Evolutionary conservation across 2,888 invertebrate species (phyloP).

Genomic region (Philereme transversata): DNA sequence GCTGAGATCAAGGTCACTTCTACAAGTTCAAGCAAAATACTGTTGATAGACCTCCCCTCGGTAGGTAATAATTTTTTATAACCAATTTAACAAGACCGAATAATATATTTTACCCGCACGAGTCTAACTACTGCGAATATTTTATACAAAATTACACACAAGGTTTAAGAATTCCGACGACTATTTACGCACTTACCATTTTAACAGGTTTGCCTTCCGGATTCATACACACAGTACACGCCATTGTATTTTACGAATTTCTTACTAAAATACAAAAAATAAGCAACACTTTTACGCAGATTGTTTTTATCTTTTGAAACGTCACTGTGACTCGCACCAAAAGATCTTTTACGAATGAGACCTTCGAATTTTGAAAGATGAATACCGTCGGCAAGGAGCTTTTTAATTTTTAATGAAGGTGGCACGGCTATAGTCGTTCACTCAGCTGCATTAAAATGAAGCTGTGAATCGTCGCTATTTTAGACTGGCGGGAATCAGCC

Average conservation of each 20-base stretch:
- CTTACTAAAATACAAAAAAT: conserved; percentile 21
- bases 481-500: conserved; percentile 42
- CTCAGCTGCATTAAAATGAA: conserved; percentile 26
- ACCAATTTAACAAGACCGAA: too few relatives aligned
- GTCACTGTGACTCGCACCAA: conserved; percentile 34
- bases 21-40: too few relatives aligned
- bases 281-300: conserved; percentile 30
- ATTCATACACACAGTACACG: conserved; percentile 62
- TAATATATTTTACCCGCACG: too few relatives aligned
- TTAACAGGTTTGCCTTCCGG: conserved; percentile 55
- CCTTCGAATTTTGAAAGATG: conserved; percentile 28
- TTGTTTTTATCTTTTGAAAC: conserved; percentile 14
- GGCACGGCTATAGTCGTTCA: conserved; percentile 11
- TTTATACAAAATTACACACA: too few relatives aligned
- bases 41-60: too few relatives aligned
- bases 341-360: conserved; percentile 21
- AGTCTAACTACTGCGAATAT: too few relatives aligned
- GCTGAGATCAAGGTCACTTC: too few relatives aligned
- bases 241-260: conserved; percentile 48
- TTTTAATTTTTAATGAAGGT: conserved; percentile 30
- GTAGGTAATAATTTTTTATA: too few relatives aligned
- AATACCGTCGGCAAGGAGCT: conserved; percentile 33
- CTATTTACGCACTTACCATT: conserved; percentile 56
- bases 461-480: conserved; percentile 37
- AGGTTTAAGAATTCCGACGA: not conserved